Base-by-base conservation (phyloP, 1,140 invertebrate species). In the Micrasema minimum region DNA sequence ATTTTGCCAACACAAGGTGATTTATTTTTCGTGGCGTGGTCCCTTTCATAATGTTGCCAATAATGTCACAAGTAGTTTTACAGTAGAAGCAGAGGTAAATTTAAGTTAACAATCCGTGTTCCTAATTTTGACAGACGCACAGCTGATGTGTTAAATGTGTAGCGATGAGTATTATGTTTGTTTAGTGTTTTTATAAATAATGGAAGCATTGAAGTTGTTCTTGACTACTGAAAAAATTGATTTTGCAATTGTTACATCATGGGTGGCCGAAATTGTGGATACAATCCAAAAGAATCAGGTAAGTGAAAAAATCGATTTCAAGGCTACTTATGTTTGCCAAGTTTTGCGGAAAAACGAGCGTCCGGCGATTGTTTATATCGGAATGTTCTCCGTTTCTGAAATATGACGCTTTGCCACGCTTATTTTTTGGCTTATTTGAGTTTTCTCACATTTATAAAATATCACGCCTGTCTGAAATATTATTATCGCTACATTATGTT, bases 271-370 rank as follows among this genome's bases (percentile, higher is more conserved):
- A 14, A 18, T 46, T 31, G 31, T 69, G 55, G 67, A 69, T 16
- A 18, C 45, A 10, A 20, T 69, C n/a, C 67, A 69, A 43, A 22
- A 62, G 37, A 69, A 64, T 35, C 67, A 69, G 67, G 67, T 69
- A 43, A 37, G 67, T 53, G 67, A 45, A 53, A 57, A 69, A 62
- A 69, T 69, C 67, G 67, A 69, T 69, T 43, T 53, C 67, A 69
- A 69, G 67, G 67, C 67, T 64, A 64, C 31, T 6, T 50, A 51
- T 62, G 67, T 69, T 69, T 69, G 67, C 67, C 67, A 69, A 69
- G 57, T 62, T 69, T 69, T 69, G 26, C 45, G n/a, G 31, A 57
- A 62, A 69, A 69, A 69, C 67, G 41, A 62, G 20, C 45, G 18
- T 45, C 51, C 7, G 14, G 22, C 41, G 0, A 18, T 10, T 64